Evolutionary conservation across 2,797 vertebrate species (phyloP).

Genomic region (Oreortyx pictus): DNA sequence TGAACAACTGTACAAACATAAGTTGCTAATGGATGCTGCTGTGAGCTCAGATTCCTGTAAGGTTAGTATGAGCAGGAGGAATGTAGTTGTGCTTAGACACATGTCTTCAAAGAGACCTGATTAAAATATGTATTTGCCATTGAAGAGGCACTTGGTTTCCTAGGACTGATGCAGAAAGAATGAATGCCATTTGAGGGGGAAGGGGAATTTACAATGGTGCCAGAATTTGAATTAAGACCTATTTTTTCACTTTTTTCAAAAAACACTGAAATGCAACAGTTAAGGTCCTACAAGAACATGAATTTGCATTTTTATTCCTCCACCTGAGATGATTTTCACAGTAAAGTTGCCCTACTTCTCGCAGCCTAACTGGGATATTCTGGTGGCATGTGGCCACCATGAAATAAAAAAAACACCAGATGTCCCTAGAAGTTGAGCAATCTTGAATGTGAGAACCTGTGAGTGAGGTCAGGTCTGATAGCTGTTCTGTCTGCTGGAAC

Average conservation of each 20-base stretch:
- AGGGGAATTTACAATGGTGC: background rate
- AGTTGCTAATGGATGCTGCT: background rate
- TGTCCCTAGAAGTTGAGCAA: background rate
- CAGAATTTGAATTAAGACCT: background rate
- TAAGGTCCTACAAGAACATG: background rate
- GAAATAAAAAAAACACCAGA: background rate
- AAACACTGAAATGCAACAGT: background rate
- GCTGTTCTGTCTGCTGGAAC: background rate
- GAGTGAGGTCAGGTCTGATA: background rate
- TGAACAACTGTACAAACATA: background rate
- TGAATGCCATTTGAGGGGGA: background rate
- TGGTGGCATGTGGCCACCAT: background rate
- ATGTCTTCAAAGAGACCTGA: no score
- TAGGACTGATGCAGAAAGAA: background rate
- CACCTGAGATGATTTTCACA: background rate
- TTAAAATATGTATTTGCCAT: background rate
- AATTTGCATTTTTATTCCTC: background rate
- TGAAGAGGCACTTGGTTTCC: fast-evolving
- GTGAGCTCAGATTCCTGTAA: background rate
- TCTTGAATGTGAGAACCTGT: background rate
- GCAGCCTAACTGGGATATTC: background rate
- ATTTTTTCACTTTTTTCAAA: background rate
- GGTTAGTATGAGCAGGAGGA: background rate
- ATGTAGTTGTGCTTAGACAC: background rate
- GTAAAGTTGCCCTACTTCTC: background rate